phyloP scores from a whole-genome alignment of 2,797 vertebrate genomes.

The Enteromius radiatus region DNA sequence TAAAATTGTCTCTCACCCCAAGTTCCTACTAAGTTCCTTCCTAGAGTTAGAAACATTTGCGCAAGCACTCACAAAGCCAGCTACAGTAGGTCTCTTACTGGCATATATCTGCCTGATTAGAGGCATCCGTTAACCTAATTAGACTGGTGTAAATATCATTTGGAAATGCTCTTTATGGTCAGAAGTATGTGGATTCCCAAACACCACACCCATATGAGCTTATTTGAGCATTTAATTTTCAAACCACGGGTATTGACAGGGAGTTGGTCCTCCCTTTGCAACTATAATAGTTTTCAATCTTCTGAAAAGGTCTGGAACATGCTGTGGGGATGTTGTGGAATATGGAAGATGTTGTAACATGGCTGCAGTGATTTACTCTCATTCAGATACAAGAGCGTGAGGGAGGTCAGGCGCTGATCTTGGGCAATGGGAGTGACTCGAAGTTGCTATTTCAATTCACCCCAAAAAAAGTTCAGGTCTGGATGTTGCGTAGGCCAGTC shows the following conservation, averaged over 20 bases:
- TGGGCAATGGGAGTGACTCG: not conserved
- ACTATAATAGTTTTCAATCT: conserved; percentile 22
- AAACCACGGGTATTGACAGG: conserved; percentile 11
- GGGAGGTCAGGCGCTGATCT: not conserved
- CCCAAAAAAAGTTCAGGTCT: conserved; percentile 1
- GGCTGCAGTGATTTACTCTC: not conserved
- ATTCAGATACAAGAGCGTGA: not conserved
- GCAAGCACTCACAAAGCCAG: not conserved
- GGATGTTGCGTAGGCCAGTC: not conserved
- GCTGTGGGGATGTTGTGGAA: conserved; percentile 9
- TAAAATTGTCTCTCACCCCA: conserved; percentile 12
- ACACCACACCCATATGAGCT: conserved; percentile 18
- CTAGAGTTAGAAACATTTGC: not conserved
- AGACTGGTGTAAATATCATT: conserved; percentile 30
- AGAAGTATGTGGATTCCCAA: conserved; percentile 12
- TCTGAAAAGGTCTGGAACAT: conserved; percentile 19
- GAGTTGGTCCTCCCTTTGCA: conserved; percentile 6
- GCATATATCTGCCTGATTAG: conserved; percentile 17
- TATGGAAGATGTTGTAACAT: not conserved
- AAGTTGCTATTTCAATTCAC: not conserved
- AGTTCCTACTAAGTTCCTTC: not conserved
- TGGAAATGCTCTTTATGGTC: not conserved
- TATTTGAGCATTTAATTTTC: conserved; percentile 10
- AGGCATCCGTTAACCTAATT: conserved; percentile 10
- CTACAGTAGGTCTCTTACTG: not conserved